These are phyloP conservation scores for Scelioninae gen. 1 DNA, from an alignment of 2,888 invertebrate species.

Conservation along the genomic window DNA sequence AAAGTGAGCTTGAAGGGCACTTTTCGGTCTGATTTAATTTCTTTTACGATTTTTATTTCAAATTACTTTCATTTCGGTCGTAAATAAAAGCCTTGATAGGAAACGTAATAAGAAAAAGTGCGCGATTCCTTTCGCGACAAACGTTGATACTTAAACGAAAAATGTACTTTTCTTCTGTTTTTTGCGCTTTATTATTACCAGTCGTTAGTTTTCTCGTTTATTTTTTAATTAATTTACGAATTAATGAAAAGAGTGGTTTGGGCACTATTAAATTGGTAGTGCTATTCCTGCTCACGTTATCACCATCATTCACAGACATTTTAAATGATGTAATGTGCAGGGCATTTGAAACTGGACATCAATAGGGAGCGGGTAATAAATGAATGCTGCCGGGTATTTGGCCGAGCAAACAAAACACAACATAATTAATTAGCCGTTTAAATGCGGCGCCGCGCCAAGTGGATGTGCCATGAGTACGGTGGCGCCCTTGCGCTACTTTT, in stretches of 20 bases:
- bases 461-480: constrained; percentile 37
- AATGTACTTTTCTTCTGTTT: too few relatives aligned
- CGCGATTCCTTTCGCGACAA: constrained; percentile 2
- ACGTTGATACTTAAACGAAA: too few relatives aligned
- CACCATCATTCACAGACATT: constrained; percentile 32
- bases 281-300: too few relatives aligned
- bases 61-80: constrained; percentile 14
- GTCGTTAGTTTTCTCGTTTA: too few relatives aligned
- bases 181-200: too few relatives aligned
- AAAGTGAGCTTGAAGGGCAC: constrained; percentile 1
- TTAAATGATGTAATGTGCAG: constrained; percentile 41
- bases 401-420: constrained; percentile 57
- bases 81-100: not conserved
- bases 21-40: constrained; percentile 22
- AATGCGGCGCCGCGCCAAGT: constrained; percentile 52
- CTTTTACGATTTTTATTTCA: constrained; percentile 8
- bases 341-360: constrained; percentile 50
- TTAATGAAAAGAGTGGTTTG: too few relatives aligned
- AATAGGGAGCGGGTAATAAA: constrained; percentile 49
- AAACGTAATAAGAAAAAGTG: constrained; percentile 4
- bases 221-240: constrained; percentile 35
- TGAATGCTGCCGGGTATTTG: constrained; percentile 55
- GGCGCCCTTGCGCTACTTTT: constrained; percentile 24
- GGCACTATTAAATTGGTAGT: too few relatives aligned
- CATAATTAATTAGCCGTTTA: constrained; percentile 65